A percentile compares a stretch with the other conserved stretches of the same genome.
phyloP scores from a whole-genome alignment of 2,113 vertebrate genomes.

The Hemiprocne comata region DNA sequence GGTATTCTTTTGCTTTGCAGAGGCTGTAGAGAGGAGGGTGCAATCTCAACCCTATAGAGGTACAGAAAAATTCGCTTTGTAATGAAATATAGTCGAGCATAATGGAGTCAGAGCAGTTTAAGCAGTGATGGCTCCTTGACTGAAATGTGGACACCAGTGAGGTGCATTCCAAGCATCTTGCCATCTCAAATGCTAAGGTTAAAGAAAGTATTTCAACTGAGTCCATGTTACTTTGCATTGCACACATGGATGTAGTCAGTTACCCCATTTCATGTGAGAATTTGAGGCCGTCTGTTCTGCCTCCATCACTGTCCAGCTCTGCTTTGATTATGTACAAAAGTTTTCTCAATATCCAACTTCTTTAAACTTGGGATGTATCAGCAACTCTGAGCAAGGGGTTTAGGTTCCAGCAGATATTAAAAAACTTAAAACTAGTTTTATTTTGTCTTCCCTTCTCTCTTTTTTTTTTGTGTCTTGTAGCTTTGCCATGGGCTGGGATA shows the following conservation, averaged over 20 bases:
- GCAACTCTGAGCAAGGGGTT: not conserved
- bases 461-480: constrained; percentile 15
- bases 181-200: not conserved
- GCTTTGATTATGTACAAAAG: not conserved
- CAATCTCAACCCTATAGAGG: not conserved
- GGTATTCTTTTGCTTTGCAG: not conserved
- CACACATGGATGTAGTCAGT: not conserved
- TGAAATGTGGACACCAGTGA: not conserved
- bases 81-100: not conserved
- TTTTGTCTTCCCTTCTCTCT: not conserved
- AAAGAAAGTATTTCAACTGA: not conserved
- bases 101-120: not conserved
- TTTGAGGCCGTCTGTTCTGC: not conserved
- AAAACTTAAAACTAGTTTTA: not conserved
- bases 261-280: not conserved
- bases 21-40: not conserved
- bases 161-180: not conserved
- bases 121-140: not conserved
- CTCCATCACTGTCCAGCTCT: not conserved
- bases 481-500: constrained; percentile 55
- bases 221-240: not conserved
- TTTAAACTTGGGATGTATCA: not conserved
- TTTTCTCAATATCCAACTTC: not conserved
- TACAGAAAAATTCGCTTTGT: not conserved
- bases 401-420: not conserved